Percentiles rank a stretch among this genome's conserved stretches.
Conservation (phyloP, 2,888 invertebrate genomes). For the Branchipolynoe longqiensis region DNA sequence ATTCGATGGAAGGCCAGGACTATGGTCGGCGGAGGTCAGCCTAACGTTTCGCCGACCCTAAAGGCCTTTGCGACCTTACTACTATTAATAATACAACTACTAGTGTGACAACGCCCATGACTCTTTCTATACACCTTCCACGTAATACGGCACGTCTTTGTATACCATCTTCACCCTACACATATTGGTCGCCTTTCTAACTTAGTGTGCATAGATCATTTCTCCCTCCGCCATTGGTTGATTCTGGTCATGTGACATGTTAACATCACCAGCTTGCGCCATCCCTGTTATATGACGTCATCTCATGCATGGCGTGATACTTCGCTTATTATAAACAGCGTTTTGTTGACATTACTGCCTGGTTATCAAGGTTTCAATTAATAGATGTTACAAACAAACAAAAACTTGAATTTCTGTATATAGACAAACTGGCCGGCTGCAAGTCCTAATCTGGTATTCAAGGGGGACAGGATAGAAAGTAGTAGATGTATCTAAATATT, state of each 20-base stretch:
- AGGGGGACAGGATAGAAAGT: conserved; percentile 19
- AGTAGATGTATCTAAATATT: conserved; percentile 36
- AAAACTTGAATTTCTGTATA: conserved; percentile 56
- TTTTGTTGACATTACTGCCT: conserved; percentile 40
- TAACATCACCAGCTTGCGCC: conserved; percentile 36
- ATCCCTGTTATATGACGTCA: conserved; percentile 45
- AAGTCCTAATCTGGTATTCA: conserved; percentile 10
- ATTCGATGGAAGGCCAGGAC: conserved; percentile 37
- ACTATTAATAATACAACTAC: neutral
- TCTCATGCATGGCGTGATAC: conserved; percentile 45
- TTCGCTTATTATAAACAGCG: neutral
- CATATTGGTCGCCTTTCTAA: conserved; percentile 37
- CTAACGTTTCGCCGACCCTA: conserved; percentile 51
- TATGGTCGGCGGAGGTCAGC: conserved; percentile 45
- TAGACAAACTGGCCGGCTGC: conserved; percentile 18
- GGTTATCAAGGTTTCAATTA: conserved; percentile 24
- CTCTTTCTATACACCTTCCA: neutral
- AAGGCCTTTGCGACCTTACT: conserved; percentile 47
- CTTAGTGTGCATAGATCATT: conserved; percentile 38
- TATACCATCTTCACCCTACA: conserved; percentile 25
- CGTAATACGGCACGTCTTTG: neutral
- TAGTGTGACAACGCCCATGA: neutral
- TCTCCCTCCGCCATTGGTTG: conserved; percentile 42
- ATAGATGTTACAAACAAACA: conserved; percentile 26
- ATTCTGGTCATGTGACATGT: neutral